These are phyloP conservation scores for Pyrgilauda ruficollis DNA, from an alignment of 2,113 vertebrate species.

Conservation along the genomic window DNA sequence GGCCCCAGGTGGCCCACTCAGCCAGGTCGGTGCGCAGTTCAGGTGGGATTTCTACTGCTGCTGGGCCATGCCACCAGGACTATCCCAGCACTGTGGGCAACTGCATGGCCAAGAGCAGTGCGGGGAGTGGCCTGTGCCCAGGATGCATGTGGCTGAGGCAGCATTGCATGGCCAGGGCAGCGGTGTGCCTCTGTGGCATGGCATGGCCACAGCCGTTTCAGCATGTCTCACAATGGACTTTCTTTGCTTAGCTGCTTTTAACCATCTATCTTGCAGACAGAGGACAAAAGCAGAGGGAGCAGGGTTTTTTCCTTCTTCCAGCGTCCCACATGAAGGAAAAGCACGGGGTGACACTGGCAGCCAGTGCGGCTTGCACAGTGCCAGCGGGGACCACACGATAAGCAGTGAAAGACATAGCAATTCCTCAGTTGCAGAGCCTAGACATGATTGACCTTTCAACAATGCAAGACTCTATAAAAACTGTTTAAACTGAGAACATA, in stretches of 20 bases:
- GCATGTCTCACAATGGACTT: not conserved
- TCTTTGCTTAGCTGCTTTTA: not conserved
- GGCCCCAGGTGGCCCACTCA: not conserved
- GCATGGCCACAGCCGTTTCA: no score
- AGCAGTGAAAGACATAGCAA: not conserved
- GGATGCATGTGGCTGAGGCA: not conserved
- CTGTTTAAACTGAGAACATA: not conserved
- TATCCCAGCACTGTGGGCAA: not conserved
- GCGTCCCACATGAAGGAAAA: not conserved
- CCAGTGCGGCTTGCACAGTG: not conserved
- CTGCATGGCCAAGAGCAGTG: not conserved
- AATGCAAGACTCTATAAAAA: not conserved
- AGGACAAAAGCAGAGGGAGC: not conserved
- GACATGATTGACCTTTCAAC: not conserved
- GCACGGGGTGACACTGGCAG: not conserved
- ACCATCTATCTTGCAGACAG: not conserved
- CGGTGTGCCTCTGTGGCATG: fast-evolving
- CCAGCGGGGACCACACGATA: fast-evolving
- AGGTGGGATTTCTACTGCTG: not conserved
- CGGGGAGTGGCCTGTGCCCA: fast-evolving
- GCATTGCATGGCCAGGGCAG: no score
- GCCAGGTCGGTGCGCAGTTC: not conserved
- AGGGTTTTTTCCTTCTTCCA: not conserved
- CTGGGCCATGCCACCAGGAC: not conserved
- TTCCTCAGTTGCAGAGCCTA: not conserved